A percentile compares a stretch with the other conserved stretches of the same genome.
These are phyloP conservation scores for Capitulum mitella DNA, from an alignment of 2,888 invertebrate genomes.

Conservation along the genomic window DNA sequence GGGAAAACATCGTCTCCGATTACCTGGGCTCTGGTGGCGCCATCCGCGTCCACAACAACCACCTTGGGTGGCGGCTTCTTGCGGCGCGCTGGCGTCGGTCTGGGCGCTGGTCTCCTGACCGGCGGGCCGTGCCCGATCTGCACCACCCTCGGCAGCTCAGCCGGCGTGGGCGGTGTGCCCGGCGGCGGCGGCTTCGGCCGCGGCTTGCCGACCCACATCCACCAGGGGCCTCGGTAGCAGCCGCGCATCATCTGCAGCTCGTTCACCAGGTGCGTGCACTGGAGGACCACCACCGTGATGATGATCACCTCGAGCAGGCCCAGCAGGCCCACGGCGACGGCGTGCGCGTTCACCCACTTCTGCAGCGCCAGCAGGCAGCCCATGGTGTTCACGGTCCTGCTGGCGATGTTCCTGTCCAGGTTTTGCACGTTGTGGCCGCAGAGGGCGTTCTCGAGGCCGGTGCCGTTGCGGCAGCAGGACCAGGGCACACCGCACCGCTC, in stretches of 20 bases:
- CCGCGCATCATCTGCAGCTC: conserved; percentile 7
- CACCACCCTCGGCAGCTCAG: not conserved
- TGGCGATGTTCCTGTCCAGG: conserved; percentile 13
- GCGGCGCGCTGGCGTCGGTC: too few relatives aligned
- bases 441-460: not conserved
- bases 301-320: not conserved
- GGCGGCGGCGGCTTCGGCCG: not conserved
- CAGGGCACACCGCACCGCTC: conserved; percentile 35
- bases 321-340: not conserved
- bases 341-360: not conserved
- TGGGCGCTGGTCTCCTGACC: not conserved
- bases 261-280: not conserved
- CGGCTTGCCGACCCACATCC: not conserved
- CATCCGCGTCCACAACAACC: not conserved
- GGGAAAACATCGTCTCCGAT: not conserved
- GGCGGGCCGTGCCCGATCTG: not conserved
- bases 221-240: conserved; percentile 11
- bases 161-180: not conserved
- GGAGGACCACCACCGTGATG: not conserved
- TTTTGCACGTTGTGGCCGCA: not conserved
- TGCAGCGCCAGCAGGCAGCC: not conserved
- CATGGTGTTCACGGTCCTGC: not conserved
- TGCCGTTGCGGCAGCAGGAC: conserved; percentile 32
- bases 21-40: not conserved
- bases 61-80: too few relatives aligned